These are phyloP conservation scores for Chiloscyllium plagiosum DNA, from an alignment of 2,113 vertebrate genomes.

Conservation along the genomic window DNA sequence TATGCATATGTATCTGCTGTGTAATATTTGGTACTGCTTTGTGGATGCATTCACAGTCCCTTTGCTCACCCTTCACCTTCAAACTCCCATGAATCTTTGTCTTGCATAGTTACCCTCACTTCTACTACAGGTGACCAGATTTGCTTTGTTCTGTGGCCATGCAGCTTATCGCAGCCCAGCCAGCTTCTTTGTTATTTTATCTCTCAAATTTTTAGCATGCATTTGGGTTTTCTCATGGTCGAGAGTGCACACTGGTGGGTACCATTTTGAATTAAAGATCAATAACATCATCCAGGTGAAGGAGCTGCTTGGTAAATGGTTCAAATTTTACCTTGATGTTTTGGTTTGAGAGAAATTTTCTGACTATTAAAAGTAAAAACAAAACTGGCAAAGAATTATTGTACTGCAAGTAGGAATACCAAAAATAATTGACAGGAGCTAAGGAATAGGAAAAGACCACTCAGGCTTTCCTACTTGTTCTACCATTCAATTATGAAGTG, in stretches of 20 bases:
- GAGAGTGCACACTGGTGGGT: background rate
- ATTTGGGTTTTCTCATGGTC: slow-evolving; percentile 35
- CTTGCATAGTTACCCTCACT: slow-evolving; percentile 35
- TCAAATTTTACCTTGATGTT: background rate
- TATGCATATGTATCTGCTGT: background rate
- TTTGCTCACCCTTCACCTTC: slow-evolving; percentile 46
- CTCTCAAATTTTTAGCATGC: slow-evolving; percentile 40
- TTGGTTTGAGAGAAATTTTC: background rate
- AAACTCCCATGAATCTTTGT: slow-evolving; percentile 46
- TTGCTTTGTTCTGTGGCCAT: slow-evolving; percentile 53
- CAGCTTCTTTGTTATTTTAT: slow-evolving; percentile 52
- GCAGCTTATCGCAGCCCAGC: slow-evolving; percentile 51
- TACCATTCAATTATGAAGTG: background rate
- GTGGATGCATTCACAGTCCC: slow-evolving; percentile 51
- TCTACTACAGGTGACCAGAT: slow-evolving; percentile 39
- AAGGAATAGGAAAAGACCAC: background rate
- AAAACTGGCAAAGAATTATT: background rate
- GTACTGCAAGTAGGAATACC: background rate
- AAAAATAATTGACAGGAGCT: background rate
- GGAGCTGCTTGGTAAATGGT: background rate
- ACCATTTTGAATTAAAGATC: background rate
- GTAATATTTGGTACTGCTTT: slow-evolving; percentile 36
- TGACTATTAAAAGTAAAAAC: background rate
- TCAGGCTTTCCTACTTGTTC: background rate
- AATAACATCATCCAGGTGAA: background rate